These are phyloP conservation scores for Pheosia tremula DNA, from an alignment of 2,888 invertebrate species.

Conservation along the genomic window DNA sequence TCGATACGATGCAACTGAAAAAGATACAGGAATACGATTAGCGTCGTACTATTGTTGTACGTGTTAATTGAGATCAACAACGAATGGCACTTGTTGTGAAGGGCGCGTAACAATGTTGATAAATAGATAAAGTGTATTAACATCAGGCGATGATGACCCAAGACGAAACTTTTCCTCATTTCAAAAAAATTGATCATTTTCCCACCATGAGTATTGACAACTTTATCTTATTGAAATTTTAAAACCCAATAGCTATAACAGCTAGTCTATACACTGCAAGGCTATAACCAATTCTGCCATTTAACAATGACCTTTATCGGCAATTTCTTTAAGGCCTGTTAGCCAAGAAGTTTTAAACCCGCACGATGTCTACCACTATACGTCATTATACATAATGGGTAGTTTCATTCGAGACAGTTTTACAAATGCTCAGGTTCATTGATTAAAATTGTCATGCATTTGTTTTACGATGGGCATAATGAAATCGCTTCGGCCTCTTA, in stretches of 20 bases:
- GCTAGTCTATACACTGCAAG: neutral
- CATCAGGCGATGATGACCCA: neutral
- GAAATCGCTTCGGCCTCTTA: constrained; percentile 21
- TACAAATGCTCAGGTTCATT: neutral
- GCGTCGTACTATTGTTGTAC: constrained; percentile 15
- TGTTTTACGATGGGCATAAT: constrained; percentile 8
- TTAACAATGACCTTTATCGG: neutral
- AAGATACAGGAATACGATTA: constrained; percentile 35
- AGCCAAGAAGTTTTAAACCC: neutral
- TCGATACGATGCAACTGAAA: constrained; percentile 98
- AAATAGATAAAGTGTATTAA: neutral
- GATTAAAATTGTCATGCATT: constrained; percentile 16
- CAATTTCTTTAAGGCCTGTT: neutral
- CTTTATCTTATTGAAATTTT: no score
- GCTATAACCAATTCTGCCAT: neutral
- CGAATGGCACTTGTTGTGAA: constrained; percentile 16
- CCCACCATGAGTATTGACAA: neutral
- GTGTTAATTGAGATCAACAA: constrained; percentile 24
- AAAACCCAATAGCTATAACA: no score
- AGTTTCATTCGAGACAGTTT: neutral
- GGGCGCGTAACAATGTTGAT: constrained; percentile 17
- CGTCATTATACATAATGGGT: neutral
- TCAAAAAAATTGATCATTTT: neutral
- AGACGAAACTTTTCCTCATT: neutral
- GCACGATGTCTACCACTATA: neutral